Percentiles rank a stretch among this genome's conserved stretches.
phyloP scores from a whole-genome alignment of 2,888 invertebrate genomes.

The Drosophila putrida region DNA sequence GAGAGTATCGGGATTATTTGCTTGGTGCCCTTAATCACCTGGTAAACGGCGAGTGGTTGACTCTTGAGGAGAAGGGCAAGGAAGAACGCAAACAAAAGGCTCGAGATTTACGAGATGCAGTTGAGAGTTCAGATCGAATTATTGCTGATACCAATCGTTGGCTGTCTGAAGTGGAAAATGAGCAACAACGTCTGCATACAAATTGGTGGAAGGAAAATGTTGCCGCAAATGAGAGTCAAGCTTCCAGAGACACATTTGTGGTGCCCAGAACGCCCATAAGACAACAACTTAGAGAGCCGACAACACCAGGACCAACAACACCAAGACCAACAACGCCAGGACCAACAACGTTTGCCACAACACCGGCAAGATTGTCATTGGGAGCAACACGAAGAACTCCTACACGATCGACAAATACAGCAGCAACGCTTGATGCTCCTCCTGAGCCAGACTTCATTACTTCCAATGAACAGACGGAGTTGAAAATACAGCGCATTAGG shows the following conservation, averaged over 20 bases:
- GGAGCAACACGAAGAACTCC: not conserved
- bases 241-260: constrained; percentile 12
- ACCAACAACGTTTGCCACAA: not conserved
- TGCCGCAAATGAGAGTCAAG: not conserved
- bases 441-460: not conserved
- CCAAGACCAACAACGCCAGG: not conserved
- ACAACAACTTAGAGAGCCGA: not conserved
- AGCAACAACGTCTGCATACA: not conserved
- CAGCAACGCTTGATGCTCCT: not conserved
- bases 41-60: constrained; percentile 37
- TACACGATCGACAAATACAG: not conserved
- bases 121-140: constrained; percentile 12
- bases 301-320: not conserved
- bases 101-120: not conserved
- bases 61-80: not conserved
- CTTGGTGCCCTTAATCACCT: constrained; percentile 49
- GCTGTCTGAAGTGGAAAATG: constrained; percentile 12
- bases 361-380: not conserved
- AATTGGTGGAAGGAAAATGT: not conserved
- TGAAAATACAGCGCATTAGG: not conserved
- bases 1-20: constrained; percentile 60
- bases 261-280: constrained; percentile 22
- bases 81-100: constrained; percentile 14
- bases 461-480: no score
- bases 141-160: constrained; percentile 36